These are phyloP conservation scores for Leptinotarsa peninsularis DNA, from an alignment of 2,888 invertebrate genomes.

Conservation along the genomic window DNA sequence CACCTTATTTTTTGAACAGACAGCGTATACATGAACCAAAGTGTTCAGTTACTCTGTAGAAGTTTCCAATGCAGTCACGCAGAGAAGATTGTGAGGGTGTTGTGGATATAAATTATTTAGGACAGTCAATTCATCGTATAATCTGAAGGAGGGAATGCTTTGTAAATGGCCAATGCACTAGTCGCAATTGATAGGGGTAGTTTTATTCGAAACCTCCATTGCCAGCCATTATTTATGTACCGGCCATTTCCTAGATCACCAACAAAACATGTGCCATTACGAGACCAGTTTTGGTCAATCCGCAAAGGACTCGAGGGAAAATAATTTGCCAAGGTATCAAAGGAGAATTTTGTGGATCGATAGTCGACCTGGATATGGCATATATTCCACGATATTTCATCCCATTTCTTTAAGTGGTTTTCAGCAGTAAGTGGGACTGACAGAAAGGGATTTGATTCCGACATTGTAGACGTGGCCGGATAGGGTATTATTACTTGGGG, in stretches of 20 bases:
- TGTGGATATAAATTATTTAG: conserved; percentile 16
- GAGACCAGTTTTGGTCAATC: conserved; percentile 59
- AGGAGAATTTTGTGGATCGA: not conserved
- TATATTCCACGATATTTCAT: conserved; percentile 29
- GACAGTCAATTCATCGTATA: conserved; percentile 6
- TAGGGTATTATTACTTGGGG: not conserved
- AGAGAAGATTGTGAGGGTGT: not conserved
- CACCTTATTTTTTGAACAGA: too few relatives aligned
- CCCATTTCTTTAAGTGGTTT: conserved; percentile 21
- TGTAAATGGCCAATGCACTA: conserved; percentile 48
- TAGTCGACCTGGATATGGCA: conserved; percentile 19
- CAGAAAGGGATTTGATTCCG: conserved; percentile 48
- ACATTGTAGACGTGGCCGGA: not conserved
- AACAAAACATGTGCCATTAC: conserved; percentile 60
- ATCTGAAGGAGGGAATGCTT: conserved; percentile 20
- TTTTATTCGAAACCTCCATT: conserved; percentile 53
- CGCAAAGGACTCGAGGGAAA: conserved; percentile 55
- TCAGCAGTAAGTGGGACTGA: conserved; percentile 35
- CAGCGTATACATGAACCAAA: too few relatives aligned
- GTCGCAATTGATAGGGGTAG: conserved; percentile 63
- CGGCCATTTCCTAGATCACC: conserved; percentile 62
- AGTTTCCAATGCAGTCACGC: not conserved
- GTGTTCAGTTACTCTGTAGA: not conserved
- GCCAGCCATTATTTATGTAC: conserved; percentile 63
- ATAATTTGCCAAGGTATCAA: conserved; percentile 56